phyloP scores from a whole-genome alignment of 2,888 invertebrate genomes.

The Galeruca laticollis region DNA sequence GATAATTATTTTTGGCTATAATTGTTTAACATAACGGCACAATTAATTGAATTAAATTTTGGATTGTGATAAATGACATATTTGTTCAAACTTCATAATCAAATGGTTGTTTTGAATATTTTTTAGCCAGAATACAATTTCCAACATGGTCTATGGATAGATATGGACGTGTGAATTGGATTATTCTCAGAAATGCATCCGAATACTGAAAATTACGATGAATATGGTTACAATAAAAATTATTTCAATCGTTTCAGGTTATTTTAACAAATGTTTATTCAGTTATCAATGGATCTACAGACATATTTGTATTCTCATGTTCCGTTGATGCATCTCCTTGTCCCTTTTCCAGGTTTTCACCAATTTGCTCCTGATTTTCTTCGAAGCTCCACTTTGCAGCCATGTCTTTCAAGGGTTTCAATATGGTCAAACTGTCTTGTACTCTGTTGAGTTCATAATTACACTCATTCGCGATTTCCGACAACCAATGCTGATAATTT shows the following conservation, averaged over 20 bases:
- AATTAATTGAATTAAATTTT: too few relatives aligned
- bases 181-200: too few relatives aligned
- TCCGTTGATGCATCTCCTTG: constrained; percentile 7
- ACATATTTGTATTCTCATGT: constrained; percentile 6
- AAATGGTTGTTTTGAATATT: too few relatives aligned
- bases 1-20: too few relatives aligned
- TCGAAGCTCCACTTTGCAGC: constrained; percentile 45
- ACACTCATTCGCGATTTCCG: constrained; percentile 48
- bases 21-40: too few relatives aligned
- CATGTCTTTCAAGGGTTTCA: constrained; percentile 48
- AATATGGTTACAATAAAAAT: background rate
- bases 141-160: too few relatives aligned
- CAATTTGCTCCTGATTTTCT: background rate
- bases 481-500: constrained; percentile 45
- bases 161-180: too few relatives aligned
- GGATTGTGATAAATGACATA: too few relatives aligned
- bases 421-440: constrained; percentile 44
- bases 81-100: too few relatives aligned
- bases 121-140: too few relatives aligned
- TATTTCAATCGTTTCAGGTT: background rate
- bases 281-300: background rate
- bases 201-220: too few relatives aligned
- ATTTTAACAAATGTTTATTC: background rate
- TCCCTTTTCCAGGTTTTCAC: background rate
- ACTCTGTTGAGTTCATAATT: constrained; percentile 48